Percentiles rank a stretch among this genome's conserved stretches.
Conservation (phyloP, 2,888 invertebrate genomes). For the Salpingus planirostris region DNA sequence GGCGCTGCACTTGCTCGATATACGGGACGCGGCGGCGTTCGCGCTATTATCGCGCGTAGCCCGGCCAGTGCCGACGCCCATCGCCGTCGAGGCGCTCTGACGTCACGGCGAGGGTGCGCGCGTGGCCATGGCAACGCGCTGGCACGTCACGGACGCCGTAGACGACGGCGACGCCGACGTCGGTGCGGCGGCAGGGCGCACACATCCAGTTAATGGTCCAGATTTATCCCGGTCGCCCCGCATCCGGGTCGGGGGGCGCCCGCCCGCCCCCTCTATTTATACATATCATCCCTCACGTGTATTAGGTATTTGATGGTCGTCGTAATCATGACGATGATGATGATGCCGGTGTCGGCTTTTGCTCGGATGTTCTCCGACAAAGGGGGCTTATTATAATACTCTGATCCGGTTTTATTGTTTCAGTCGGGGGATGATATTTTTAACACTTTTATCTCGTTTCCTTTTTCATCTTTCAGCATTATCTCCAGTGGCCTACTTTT, state of each 20-base stretch:
- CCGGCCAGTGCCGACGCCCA: conserved; percentile 19
- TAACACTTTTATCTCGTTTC: conserved; percentile 9
- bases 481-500: too few species aligned
- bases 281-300: not conserved
- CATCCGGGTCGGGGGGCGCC: too few species aligned
- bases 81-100: conserved; percentile 18
- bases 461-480: too few species aligned
- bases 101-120: conserved; percentile 21
- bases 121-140: conserved; percentile 23
- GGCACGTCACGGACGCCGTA: too few species aligned
- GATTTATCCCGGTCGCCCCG: conserved; percentile 20
- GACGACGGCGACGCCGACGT: too few species aligned
- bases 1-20: conserved; percentile 11
- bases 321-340: not conserved
- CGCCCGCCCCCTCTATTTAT: not conserved
- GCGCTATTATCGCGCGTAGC: conserved; percentile 6
- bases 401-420: conserved; percentile 18
- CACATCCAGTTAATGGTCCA: conserved; percentile 22
- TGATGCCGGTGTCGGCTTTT: conserved; percentile 16
- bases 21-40: conserved; percentile 5
- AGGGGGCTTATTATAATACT: too few species aligned
- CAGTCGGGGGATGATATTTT: conserved; percentile 9
- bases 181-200: conserved; percentile 20
- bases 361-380: conserved; percentile 16
- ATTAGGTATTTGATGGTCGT: not conserved